Percentiles rank a stretch among this genome's conserved stretches.
Conservation (phyloP, 1,140 invertebrate species). For the Laupala kohalensis region DNA sequence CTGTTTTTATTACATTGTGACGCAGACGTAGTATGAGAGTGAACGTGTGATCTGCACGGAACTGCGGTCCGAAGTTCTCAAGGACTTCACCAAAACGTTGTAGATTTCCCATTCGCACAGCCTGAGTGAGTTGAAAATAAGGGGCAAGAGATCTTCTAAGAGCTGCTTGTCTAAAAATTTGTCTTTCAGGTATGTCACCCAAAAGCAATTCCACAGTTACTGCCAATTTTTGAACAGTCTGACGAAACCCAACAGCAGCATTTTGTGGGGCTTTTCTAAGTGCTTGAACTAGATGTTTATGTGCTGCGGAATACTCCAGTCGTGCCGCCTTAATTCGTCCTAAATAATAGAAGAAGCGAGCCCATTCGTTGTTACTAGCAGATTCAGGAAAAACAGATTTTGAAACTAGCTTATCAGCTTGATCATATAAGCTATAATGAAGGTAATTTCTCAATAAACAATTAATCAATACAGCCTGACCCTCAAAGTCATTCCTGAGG, state of each 20-base stretch:
- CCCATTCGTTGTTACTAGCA: constrained; percentile 98
- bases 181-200: constrained; percentile 90
- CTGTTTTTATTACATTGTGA: constrained; percentile 99
- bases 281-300: constrained; percentile 88
- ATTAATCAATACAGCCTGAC: constrained; percentile 92
- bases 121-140: constrained; percentile 95
- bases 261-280: constrained; percentile 93
- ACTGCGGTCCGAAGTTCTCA: constrained; percentile 76
- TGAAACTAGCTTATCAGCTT: constrained; percentile 87
- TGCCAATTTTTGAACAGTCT: constrained; percentile 92
- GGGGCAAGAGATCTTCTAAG: constrained; percentile 77
- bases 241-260: constrained; percentile 94
- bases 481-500: constrained; percentile 89
- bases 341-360: constrained; percentile 91
- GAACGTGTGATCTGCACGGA: constrained; percentile 83
- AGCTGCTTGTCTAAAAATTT: constrained; percentile 56
- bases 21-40: constrained; percentile 85
- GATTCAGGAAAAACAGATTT: constrained; percentile 93
- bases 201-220: constrained; percentile 91
- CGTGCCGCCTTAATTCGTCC: constrained; percentile 95
- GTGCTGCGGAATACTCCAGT: constrained; percentile 91
- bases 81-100: constrained; percentile 88
- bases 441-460: constrained; percentile 91
- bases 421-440: constrained; percentile 91
- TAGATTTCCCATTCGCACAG: constrained; percentile 88